Conservation (phyloP, 2,797 vertebrate genomes). For the Ptychobarbus kaznakovi region DNA sequence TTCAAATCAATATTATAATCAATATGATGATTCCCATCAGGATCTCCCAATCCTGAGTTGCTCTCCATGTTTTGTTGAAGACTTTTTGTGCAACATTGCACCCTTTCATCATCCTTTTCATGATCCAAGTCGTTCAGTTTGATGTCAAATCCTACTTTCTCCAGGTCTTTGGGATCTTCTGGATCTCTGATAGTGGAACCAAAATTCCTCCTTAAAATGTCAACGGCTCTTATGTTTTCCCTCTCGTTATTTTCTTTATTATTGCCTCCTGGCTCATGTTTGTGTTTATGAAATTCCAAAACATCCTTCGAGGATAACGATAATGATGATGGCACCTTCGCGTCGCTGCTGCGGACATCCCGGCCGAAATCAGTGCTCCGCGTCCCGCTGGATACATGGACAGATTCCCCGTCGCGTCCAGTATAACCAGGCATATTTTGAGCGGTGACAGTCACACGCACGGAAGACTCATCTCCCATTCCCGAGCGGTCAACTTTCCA, state of each 20-base stretch:
- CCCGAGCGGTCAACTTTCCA: constrained; percentile 67
- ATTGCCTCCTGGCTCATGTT: constrained; percentile 56
- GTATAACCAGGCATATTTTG: constrained; percentile 74
- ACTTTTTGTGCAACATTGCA: constrained; percentile 2
- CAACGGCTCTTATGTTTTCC: constrained; percentile 66
- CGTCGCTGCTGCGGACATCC: constrained; percentile 59
- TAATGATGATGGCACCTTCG: constrained; percentile 44
- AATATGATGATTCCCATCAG: constrained; percentile 44
- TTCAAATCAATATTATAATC: constrained; percentile 42
- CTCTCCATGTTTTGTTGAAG: constrained; percentile 40
- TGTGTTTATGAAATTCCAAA: constrained; percentile 53
- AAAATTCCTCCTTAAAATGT: constrained; percentile 75
- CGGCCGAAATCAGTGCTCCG: constrained; percentile 66
- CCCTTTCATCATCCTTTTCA: constrained; percentile 3
- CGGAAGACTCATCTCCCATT: constrained; percentile 76
- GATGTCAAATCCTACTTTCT: constrained; percentile 41
- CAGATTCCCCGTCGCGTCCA: constrained; percentile 70
- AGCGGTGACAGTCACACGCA: constrained; percentile 65
- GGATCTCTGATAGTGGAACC: constrained; percentile 55
- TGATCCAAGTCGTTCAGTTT: constrained; percentile 44
- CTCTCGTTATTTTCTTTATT: constrained; percentile 45
- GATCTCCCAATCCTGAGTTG: constrained; percentile 23
- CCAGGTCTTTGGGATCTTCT: constrained; percentile 45
- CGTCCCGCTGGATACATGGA: constrained; percentile 60
- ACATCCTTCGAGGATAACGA: constrained; percentile 45